phyloP scores from a whole-genome alignment of 1,140 invertebrate genomes.

The Intoshia linei region DNA sequence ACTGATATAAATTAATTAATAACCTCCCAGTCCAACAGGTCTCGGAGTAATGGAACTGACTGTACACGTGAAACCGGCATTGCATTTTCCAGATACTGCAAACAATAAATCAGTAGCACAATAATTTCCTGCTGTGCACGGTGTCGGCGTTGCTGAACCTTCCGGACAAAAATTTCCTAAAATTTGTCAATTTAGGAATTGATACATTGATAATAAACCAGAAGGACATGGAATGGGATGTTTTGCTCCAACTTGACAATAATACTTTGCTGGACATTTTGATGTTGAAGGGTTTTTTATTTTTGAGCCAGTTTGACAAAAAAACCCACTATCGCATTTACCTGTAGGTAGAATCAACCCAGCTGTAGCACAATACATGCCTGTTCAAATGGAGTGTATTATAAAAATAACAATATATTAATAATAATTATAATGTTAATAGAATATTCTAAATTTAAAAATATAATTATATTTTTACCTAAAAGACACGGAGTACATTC shows the following conservation, averaged over 20 bases:
- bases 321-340: too few species aligned
- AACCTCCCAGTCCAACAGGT: too few species aligned
- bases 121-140: conserved; percentile 12
- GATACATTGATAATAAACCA: neutral
- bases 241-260: conserved; percentile 11
- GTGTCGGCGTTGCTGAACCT: conserved; percentile 9
- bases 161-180: conserved; percentile 11
- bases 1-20: too few species aligned
- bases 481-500: conserved; percentile 12
- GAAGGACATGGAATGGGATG: conserved; percentile 6
- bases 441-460: too few species aligned
- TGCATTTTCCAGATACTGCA: conserved; percentile 10
- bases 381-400: too few species aligned
- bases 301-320: too few species aligned
- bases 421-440: too few species aligned
- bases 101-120: conserved; percentile 11
- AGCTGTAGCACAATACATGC: too few species aligned
- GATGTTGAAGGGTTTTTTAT: too few species aligned
- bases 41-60: conserved; percentile 10
- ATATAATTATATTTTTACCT: too few species aligned
- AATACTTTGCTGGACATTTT: conserved; percentile 13
- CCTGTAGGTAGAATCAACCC: too few species aligned
- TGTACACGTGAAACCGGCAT: conserved; percentile 13
- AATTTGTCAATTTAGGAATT: neutral
- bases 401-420: too few species aligned